These are phyloP conservation scores for Leptinotarsa peninsularis DNA, from an alignment of 2,888 invertebrate species.

Conservation along the genomic window DNA sequence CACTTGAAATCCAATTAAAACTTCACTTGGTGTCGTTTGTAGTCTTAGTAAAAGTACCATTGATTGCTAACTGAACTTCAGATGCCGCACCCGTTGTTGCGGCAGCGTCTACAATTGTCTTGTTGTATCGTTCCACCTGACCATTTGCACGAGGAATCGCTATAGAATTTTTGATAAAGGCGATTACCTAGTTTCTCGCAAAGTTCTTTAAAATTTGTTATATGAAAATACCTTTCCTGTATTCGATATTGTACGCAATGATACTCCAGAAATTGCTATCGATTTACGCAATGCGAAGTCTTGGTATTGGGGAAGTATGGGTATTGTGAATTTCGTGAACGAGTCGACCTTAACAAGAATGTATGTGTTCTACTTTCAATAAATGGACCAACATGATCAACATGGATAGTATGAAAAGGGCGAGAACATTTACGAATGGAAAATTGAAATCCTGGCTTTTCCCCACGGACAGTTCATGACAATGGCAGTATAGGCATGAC, in stretches of 20 bases:
- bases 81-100: too few relatives aligned
- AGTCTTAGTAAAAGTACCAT: too few relatives aligned
- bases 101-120: too few relatives aligned
- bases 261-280: conserved; percentile 7
- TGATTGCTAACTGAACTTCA: too few relatives aligned
- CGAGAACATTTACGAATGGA: conserved; percentile 36
- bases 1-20: too few relatives aligned
- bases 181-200: conserved; percentile 25
- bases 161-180: conserved; percentile 31
- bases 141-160: conserved; percentile 5
- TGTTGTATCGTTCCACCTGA: too few relatives aligned
- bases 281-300: neutral
- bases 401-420: conserved; percentile 42
- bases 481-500: conserved; percentile 28
- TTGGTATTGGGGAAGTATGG: conserved; percentile 19
- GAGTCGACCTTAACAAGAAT: conserved; percentile 30
- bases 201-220: conserved; percentile 31
- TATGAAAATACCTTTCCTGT: conserved; percentile 19
- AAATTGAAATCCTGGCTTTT: conserved; percentile 35
- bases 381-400: conserved; percentile 42
- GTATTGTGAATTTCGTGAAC: conserved; percentile 37
- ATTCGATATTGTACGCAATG: conserved; percentile 7
- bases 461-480: conserved; percentile 11
- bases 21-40: too few relatives aligned
- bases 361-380: conserved; percentile 34